Percentiles rank a stretch among this genome's conserved stretches.
These are phyloP conservation scores for Notamacropus eugenii DNA, from an alignment of 2,797 vertebrate genomes.

Conservation along the genomic window DNA sequence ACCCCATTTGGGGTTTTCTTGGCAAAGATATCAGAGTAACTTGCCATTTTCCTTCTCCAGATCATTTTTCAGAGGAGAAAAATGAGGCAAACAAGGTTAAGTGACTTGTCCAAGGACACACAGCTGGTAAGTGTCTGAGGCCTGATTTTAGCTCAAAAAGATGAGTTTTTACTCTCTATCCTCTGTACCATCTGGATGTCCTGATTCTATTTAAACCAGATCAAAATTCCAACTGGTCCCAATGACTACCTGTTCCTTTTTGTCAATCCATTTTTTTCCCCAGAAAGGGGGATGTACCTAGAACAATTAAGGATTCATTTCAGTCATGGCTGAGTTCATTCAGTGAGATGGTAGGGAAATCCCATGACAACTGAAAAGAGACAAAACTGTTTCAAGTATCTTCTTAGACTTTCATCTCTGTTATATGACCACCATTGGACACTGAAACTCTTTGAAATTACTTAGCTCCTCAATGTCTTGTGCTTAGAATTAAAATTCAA, in stretches of 20 bases:
- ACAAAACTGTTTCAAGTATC: conserved; percentile 39
- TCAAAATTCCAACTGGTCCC: conserved; percentile 70
- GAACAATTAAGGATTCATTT: conserved; percentile 55
- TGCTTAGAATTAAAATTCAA: conserved; percentile 69
- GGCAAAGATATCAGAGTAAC: neutral
- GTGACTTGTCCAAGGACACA: neutral
- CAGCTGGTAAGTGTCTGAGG: neutral
- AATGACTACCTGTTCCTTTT: conserved; percentile 6
- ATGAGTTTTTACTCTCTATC: neutral
- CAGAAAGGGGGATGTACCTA: conserved; percentile 52
- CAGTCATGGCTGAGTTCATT: conserved; percentile 37
- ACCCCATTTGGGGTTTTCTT: neutral
- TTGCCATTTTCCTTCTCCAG: neutral
- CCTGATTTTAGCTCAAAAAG: neutral
- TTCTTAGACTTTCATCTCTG: conserved; percentile 52
- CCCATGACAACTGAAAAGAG: neutral
- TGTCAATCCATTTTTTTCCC: neutral
- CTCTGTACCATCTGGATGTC: neutral
- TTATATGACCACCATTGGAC: conserved; percentile 1
- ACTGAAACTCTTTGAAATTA: conserved; percentile 34
- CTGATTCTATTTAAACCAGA: conserved; percentile 68
- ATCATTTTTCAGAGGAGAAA: neutral
- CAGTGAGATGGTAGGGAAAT: conserved; percentile 53
- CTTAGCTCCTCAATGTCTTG: conserved; percentile 62
- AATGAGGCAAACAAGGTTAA: neutral